A percentile compares a stretch with the other conserved stretches of the same genome.
Evolutionary conservation across 2,888 invertebrate species (phyloP).

Genomic region (Cryptosula pallasiana): DNA sequence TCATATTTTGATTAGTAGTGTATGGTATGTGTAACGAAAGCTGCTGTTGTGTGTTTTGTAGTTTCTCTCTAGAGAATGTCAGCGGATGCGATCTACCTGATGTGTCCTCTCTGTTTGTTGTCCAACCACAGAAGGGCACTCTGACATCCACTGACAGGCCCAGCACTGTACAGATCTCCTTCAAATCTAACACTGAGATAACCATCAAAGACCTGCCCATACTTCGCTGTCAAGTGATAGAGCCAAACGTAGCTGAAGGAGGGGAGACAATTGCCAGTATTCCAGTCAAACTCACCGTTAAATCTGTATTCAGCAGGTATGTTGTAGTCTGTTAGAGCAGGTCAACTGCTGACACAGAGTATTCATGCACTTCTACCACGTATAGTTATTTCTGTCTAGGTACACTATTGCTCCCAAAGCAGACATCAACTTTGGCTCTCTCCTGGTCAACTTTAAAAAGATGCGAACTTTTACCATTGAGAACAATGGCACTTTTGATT

Average conservation of each 20-base stretch:
- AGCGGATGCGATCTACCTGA: conserved; percentile 38
- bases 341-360: not conserved
- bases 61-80: conserved; percentile 45
- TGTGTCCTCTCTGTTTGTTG: conserved; percentile 44
- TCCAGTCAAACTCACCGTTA: conserved; percentile 53
- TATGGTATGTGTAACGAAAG: not conserved
- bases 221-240: conserved; percentile 51
- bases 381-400: conserved; percentile 32
- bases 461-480: conserved; percentile 49
- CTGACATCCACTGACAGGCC: conserved; percentile 47
- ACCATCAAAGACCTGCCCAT: conserved; percentile 48
- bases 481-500: conserved; percentile 53
- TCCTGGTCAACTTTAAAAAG: conserved; percentile 50
- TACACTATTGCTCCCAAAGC: conserved; percentile 48
- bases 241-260: conserved; percentile 45
- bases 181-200: conserved; percentile 47
- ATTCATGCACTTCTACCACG: not conserved
- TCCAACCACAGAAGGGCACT: conserved; percentile 43
- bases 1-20: not conserved
- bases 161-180: conserved; percentile 45
- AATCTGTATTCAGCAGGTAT: conserved; percentile 52
- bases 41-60: conserved; percentile 29
- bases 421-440: conserved; percentile 53
- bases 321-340: conserved; percentile 27
- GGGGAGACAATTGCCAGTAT: conserved; percentile 53